Evolutionary conservation across 2,888 invertebrate genomes (phyloP).

Genomic region (Drosophila macrospina): DNA sequence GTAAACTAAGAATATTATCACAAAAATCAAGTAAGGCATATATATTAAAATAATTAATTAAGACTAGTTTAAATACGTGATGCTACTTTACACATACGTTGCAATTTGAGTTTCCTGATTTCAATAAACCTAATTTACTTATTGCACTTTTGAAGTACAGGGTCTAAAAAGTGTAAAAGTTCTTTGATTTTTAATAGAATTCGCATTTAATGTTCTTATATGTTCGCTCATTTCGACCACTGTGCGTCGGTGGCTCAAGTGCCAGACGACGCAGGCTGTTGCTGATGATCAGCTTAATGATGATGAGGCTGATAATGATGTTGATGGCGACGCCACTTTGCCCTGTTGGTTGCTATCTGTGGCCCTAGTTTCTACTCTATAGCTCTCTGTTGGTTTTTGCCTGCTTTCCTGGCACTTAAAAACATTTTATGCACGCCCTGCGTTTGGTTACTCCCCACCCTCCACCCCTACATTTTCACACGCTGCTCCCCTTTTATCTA

Average conservation of each 20-base stretch:
- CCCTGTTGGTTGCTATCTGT: slow-evolving; percentile 18
- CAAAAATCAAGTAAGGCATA: no score
- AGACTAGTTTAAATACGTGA: no score
- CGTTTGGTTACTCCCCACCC: slow-evolving; percentile 6
- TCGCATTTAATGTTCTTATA: no score
- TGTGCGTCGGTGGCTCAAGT: slow-evolving; percentile 36
- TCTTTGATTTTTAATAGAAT: no score
- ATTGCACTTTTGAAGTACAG: no score
- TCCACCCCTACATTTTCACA: background rate
- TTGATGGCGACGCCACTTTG: slow-evolving; percentile 31
- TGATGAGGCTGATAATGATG: slow-evolving; percentile 18
- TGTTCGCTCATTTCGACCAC: background rate
- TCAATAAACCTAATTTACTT: no score
- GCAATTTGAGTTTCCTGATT: no score
- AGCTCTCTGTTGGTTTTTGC: background rate
- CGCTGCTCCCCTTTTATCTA: background rate
- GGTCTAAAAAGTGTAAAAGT: no score
- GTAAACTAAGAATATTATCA: no score
- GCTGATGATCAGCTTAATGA: slow-evolving; percentile 13
- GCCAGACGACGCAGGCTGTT: slow-evolving; percentile 15
- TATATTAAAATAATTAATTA: no score
- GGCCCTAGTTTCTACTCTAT: background rate
- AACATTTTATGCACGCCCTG: slow-evolving; percentile 60
- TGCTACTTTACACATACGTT: no score
- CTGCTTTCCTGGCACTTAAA: slow-evolving; percentile 57